Evolutionary conservation across 2,797 vertebrate species (phyloP).

Genomic region (Poecilia velifera): DNA sequence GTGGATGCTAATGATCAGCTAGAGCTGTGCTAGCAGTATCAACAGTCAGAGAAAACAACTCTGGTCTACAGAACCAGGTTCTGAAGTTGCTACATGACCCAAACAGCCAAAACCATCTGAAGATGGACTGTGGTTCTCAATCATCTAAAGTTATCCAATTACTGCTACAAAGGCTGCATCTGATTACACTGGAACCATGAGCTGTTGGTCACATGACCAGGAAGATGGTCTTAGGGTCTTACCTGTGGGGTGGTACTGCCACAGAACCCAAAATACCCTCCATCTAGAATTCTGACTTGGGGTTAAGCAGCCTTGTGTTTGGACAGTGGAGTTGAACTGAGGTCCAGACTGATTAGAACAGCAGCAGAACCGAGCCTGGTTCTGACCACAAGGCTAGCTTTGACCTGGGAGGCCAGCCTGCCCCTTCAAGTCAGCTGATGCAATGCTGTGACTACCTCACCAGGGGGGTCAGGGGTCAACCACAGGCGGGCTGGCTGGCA

Average conservation of each 20-base stretch:
- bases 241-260: neutral
- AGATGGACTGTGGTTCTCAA: neutral
- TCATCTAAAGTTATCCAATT: neutral
- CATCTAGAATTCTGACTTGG: neutral
- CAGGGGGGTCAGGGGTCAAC: neutral
- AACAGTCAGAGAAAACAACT: neutral
- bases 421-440: neutral
- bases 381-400: neutral
- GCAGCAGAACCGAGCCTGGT: neutral
- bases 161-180: neutral
- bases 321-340: neutral
- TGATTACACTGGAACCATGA: neutral
- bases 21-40: conserved; percentile 40
- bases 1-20: conserved; percentile 37
- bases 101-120: conserved; percentile 2
- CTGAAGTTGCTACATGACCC: too few relatives aligned
- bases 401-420: neutral
- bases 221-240: neutral
- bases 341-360: neutral
- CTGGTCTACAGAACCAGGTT: neutral
- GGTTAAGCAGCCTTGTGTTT: neutral
- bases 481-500: neutral
- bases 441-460: neutral
- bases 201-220: neutral
- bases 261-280: neutral